phyloP scores from a whole-genome alignment of 2,797 vertebrate species.

The Macropodus opercularis region DNA sequence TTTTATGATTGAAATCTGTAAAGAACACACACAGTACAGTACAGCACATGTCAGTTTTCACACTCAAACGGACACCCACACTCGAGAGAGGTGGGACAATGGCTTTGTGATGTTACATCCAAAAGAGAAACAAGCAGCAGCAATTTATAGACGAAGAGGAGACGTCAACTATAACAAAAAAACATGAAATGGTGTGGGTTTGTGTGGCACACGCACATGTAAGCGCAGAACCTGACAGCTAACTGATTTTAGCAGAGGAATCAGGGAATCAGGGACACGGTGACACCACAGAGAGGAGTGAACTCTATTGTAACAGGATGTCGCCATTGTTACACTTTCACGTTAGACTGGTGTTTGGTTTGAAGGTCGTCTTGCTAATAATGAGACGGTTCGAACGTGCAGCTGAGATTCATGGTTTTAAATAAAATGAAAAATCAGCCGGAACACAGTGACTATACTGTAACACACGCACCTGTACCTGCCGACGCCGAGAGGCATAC shows the following conservation, averaged over 20 bases:
- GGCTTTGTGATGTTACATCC: constrained; percentile 43
- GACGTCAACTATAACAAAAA: constrained; percentile 61
- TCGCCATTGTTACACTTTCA: constrained; percentile 7
- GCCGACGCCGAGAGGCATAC: constrained; percentile 34
- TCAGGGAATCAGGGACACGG: constrained; percentile 26
- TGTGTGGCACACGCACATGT: constrained; percentile 28
- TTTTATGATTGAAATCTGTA: constrained; percentile 11
- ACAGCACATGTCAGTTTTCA: constrained; percentile 38
- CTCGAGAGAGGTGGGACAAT: constrained; percentile 29
- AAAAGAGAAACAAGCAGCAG: constrained; percentile 54
- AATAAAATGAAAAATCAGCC: constrained; percentile 2
- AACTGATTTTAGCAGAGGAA: constrained; percentile 69
- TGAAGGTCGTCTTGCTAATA: not conserved
- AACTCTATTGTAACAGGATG: constrained; percentile 3
- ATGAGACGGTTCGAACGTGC: constrained; percentile 1
- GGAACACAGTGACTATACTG: constrained; percentile 6
- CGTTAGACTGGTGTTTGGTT: constrained; percentile 3
- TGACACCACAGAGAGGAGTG: constrained; percentile 2
- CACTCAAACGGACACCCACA: constrained; percentile 40
- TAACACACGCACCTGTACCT: constrained; percentile 29
- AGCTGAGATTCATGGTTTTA: not conserved
- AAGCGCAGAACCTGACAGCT: constrained; percentile 10
- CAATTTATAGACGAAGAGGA: constrained; percentile 44
- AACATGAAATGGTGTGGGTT: constrained; percentile 34
- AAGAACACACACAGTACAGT: constrained; percentile 15